phyloP scores from a whole-genome alignment of 2,113 vertebrate species.

The Brachyistius frenatus region DNA sequence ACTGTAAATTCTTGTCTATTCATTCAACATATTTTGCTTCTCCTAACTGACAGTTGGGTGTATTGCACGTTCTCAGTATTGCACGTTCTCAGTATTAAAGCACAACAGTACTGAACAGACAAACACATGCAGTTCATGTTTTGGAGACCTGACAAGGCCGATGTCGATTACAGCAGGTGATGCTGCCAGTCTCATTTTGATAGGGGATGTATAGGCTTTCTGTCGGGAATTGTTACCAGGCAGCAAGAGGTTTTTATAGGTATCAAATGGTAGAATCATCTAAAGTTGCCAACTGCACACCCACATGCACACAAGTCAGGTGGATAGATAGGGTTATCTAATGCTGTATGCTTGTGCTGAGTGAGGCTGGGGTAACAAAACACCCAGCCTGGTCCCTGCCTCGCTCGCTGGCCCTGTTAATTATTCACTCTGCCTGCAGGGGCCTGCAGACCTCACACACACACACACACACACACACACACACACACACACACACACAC shows the following conservation, averaged over 20 bases:
- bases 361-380: slow-evolving; percentile 76
- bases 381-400: slow-evolving; percentile 69
- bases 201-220: slow-evolving; percentile 71
- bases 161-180: slow-evolving; percentile 36
- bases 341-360: slow-evolving; percentile 68
- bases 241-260: slow-evolving; percentile 62
- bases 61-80: background rate
- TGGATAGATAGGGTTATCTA: slow-evolving; percentile 71
- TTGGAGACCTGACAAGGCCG: slow-evolving; percentile 20
- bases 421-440: slow-evolving; percentile 76
- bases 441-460: slow-evolving; percentile 48
- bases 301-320: slow-evolving; percentile 35
- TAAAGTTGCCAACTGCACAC: slow-evolving; percentile 67
- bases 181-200: slow-evolving; percentile 55
- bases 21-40: background rate
- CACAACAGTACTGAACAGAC: background rate
- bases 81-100: background rate
- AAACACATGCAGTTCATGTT: background rate
- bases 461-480: slow-evolving; percentile 17
- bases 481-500: background rate
- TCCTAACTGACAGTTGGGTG: background rate
- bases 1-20: too few relatives aligned
- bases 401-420: slow-evolving; percentile 71
- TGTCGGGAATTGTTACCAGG: slow-evolving; percentile 68
- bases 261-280: slow-evolving; percentile 78